Conservation (phyloP, 2,797 vertebrate species). For the Pteropus rufus region DNA sequence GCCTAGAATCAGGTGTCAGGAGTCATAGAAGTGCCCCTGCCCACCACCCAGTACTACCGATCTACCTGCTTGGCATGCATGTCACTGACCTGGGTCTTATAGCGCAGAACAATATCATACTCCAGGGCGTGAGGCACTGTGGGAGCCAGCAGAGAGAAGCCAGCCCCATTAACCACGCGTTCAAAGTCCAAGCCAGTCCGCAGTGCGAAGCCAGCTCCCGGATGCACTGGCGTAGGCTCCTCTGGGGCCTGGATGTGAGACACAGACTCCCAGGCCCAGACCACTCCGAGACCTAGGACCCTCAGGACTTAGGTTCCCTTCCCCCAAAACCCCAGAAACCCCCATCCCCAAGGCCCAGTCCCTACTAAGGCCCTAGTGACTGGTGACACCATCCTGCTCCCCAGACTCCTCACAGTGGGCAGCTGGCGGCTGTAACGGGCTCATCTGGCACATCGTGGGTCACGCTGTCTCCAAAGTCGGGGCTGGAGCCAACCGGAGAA, state of each 20-base stretch:
- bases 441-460: conserved; percentile 74
- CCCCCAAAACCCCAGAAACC: background rate
- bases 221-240: conserved; percentile 80
- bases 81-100: conserved; percentile 88
- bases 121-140: conserved; percentile 91
- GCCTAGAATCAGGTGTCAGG: conserved; percentile 80
- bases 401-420: conserved; percentile 81
- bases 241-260: conserved; percentile 84
- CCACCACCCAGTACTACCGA: background rate
- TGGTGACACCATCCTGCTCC: background rate
- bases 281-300: background rate
- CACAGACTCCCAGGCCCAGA: background rate
- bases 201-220: conserved; percentile 82
- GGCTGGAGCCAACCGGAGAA: conserved; percentile 82
- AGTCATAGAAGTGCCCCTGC: background rate
- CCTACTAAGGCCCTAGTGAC: background rate
- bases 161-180: conserved; percentile 88
- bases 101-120: conserved; percentile 91
- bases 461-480: conserved; percentile 82
- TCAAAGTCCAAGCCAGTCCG: conserved; percentile 90
- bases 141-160: conserved; percentile 87
- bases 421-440: conserved; percentile 84
- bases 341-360: accelerated
- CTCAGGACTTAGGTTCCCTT: background rate
- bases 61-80: background rate